phyloP scores from a whole-genome alignment of 2,888 invertebrate species.

The Syritta pipiens region DNA sequence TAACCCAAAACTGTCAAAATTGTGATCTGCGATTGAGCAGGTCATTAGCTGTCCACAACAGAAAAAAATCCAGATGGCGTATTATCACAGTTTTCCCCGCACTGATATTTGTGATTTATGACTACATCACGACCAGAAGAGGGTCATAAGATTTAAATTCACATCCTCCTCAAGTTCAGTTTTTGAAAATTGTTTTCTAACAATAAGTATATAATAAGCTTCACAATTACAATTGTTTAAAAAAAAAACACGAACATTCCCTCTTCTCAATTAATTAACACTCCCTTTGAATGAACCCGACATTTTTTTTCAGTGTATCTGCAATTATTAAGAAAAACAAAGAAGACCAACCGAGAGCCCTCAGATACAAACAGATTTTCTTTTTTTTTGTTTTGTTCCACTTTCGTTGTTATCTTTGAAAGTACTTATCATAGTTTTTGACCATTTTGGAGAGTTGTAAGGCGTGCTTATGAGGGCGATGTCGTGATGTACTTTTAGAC shows the following conservation, averaged over 20 bases:
- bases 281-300: background rate
- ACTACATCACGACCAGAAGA: too few species aligned
- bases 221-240: too few species aligned
- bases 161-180: too few species aligned
- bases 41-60: too few species aligned
- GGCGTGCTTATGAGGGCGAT: slow-evolving; percentile 39
- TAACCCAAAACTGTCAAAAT: too few species aligned
- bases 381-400: slow-evolving; percentile 4
- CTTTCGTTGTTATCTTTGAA: slow-evolving; percentile 53
- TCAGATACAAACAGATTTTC: slow-evolving; percentile 45
- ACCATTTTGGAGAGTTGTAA: slow-evolving; percentile 53
- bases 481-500: slow-evolving; percentile 54
- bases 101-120: too few species aligned
- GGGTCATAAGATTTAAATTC: too few species aligned
- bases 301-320: slow-evolving; percentile 24
- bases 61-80: too few species aligned
- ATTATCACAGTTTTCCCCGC: too few species aligned
- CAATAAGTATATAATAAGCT: too few species aligned
- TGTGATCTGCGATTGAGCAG: too few species aligned
- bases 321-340: slow-evolving; percentile 63
- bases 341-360: slow-evolving; percentile 8
- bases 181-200: too few species aligned
- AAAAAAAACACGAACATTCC: background rate
- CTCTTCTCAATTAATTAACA: background rate
- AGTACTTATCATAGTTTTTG: slow-evolving; percentile 61